Conservation (phyloP, 2,113 vertebrate genomes). For the Erpornis zantholeuca region DNA sequence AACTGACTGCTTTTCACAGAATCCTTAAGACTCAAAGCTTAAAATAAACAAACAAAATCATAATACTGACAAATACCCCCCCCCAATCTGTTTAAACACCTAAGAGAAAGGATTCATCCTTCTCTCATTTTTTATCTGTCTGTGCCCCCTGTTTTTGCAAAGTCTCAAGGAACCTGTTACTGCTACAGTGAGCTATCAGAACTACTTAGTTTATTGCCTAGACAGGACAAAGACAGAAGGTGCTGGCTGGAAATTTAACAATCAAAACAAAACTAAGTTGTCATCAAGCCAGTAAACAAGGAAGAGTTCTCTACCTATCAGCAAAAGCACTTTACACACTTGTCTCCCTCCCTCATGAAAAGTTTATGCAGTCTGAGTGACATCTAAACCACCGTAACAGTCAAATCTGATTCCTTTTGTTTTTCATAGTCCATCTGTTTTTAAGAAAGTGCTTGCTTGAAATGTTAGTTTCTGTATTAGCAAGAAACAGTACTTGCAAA, state of each 20-base stretch:
- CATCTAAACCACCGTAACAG: background rate
- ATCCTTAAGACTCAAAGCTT: background rate
- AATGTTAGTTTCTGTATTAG: conserved; percentile 30
- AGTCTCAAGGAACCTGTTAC: background rate
- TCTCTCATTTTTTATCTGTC: background rate
- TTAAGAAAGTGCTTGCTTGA: conserved; percentile 4
- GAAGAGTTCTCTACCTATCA: background rate
- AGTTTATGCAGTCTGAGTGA: background rate
- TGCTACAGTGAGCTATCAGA: background rate
- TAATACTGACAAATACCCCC: background rate
- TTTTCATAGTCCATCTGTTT: conserved; percentile 23
- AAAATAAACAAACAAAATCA: background rate
- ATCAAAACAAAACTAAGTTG: conserved; percentile 40
- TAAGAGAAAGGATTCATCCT: background rate
- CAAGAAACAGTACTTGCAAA: background rate
- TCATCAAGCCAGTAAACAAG: background rate
- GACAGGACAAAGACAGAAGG: background rate
- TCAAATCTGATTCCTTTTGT: conserved; percentile 3
- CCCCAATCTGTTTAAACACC: background rate
- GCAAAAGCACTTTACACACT: background rate
- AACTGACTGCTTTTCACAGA: background rate
- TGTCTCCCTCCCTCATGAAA: background rate
- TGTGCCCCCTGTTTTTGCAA: background rate
- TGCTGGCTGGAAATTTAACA: background rate
- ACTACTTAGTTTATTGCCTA: background rate